Conservation (phyloP, 2,888 invertebrate genomes). For the Elegia similella region DNA sequence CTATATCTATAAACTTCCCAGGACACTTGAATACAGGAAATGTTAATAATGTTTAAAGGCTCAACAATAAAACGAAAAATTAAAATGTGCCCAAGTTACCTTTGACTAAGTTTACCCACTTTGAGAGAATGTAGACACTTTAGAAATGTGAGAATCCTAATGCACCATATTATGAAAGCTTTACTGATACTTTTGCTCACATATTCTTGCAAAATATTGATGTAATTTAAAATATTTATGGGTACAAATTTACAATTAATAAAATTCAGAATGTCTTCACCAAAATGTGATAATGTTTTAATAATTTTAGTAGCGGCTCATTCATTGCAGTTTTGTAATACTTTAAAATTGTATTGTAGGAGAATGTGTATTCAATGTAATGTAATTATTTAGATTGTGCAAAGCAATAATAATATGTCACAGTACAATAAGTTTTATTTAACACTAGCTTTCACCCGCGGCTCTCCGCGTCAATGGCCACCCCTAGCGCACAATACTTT, state of each 20-base stretch:
- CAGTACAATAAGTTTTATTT: not conserved
- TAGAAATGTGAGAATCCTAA: not conserved
- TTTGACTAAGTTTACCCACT: too few relatives aligned
- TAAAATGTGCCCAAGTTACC: too few relatives aligned
- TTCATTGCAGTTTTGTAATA: not conserved
- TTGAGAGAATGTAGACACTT: not conserved
- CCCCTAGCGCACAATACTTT: too few relatives aligned
- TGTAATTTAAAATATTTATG: not conserved
- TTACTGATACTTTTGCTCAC: not conserved
- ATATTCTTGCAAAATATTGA: not conserved
- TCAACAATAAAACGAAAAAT: too few relatives aligned
- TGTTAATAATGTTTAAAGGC: too few relatives aligned
- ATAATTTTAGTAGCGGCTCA: not conserved
- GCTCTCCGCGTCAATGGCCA: too few relatives aligned
- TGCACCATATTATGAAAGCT: not conserved
- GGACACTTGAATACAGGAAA: too few relatives aligned
- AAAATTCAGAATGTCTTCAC: not conserved
- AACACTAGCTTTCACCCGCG: too few relatives aligned
- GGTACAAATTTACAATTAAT: not conserved
- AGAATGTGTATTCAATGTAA: not conserved
- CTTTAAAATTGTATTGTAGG: not conserved
- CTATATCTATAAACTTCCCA: too few relatives aligned
- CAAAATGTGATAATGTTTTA: not conserved
- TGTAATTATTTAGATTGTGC: not conserved
- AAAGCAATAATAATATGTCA: not conserved